Evolutionary conservation across 2,113 vertebrate species (phyloP).

Genomic region (Bufo gargarizans): DNA sequence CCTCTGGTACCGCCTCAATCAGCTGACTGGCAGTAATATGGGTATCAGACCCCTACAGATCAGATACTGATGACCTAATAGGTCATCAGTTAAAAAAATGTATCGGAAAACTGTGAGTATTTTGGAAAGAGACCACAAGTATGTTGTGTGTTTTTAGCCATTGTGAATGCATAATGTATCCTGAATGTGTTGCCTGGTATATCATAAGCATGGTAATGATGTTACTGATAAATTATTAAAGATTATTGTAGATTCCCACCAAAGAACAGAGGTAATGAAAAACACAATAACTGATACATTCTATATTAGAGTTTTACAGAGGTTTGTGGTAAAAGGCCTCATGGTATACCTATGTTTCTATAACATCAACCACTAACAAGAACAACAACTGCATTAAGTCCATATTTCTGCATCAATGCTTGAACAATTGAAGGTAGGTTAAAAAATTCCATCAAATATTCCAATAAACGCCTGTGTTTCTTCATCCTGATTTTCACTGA

Average conservation of each 20-base stretch:
- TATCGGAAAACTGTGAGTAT: background rate
- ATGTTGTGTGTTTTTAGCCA: background rate
- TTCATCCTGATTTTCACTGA: conserved; percentile 68
- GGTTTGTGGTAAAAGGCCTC: background rate
- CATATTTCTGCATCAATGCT: background rate
- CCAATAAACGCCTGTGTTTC: conserved; percentile 77
- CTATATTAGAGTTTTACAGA: background rate
- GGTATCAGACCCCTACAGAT: too few relatives aligned
- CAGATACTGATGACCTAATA: too few relatives aligned
- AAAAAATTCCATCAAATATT: conserved; percentile 95
- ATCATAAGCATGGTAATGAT: background rate
- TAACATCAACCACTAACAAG: background rate
- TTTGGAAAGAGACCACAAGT: background rate
- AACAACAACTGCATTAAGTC: background rate
- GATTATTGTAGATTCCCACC: background rate
- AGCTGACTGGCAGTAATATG: too few relatives aligned
- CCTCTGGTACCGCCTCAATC: too few relatives aligned
- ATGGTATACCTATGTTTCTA: background rate
- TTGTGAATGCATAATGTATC: background rate
- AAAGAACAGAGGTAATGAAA: background rate
- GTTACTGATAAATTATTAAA: background rate
- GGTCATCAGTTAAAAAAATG: too few relatives aligned
- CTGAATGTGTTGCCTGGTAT: background rate
- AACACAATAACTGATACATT: background rate
- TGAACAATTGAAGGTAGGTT: conserved; percentile 55